These are phyloP conservation scores for Centrocercus urophasianus DNA, from an alignment of 2,113 vertebrate species.

Conservation along the genomic window DNA sequence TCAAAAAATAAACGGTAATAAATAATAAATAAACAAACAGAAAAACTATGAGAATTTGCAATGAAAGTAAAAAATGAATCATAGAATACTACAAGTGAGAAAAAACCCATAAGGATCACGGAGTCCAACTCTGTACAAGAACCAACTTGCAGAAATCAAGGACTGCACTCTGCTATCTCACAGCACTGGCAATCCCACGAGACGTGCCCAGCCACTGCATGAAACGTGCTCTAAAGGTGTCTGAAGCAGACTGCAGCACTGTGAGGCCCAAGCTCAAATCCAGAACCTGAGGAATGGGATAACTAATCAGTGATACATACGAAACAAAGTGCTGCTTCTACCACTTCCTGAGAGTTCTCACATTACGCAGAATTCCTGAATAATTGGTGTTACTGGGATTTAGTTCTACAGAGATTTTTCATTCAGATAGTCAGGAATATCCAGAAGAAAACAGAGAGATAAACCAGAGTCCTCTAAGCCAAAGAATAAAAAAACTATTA, in stretches of 20 bases:
- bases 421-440: neutral
- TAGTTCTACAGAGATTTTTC: neutral
- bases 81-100: too few species aligned
- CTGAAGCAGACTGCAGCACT: neutral
- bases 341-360: neutral
- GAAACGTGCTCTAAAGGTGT: neutral
- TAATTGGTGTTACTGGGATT: neutral
- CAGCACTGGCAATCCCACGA: neutral
- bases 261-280: neutral
- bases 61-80: neutral
- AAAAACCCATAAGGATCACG: too few species aligned
- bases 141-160: neutral
- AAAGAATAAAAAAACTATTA: neutral
- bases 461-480: rapidly evolving
- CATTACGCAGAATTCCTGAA: neutral
- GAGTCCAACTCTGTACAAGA: neutral
- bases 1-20: too few species aligned
- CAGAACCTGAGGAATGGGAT: neutral
- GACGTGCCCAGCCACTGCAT: rapidly evolving
- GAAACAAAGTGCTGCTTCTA: neutral
- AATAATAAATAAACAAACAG: too few species aligned
- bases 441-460: neutral
- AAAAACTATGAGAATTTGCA: neutral
- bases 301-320: neutral
- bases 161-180: neutral